phyloP scores from a whole-genome alignment of 2,888 invertebrate genomes.

The Drosophila leonis region DNA sequence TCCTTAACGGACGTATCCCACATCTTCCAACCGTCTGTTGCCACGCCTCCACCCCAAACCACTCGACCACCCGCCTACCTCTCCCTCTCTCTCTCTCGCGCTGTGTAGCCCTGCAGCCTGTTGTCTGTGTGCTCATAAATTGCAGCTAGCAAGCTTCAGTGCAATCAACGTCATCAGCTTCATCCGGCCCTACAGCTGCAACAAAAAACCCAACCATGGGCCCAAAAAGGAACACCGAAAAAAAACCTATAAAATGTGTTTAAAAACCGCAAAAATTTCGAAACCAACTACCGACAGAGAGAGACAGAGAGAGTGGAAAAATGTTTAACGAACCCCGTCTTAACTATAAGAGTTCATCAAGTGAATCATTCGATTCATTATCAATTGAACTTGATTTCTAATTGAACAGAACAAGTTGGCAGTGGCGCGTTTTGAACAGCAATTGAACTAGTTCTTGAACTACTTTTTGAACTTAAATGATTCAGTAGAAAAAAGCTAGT shows the following conservation, averaged over 20 bases:
- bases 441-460: not conserved
- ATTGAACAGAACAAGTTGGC: not conserved
- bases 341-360: conserved; percentile 2
- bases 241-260: conserved; percentile 27
- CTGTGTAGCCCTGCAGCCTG: conserved; percentile 6
- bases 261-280: conserved; percentile 26
- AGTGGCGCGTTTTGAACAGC: not conserved
- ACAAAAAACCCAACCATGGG: conserved; percentile 42
- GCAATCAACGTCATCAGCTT: conserved; percentile 80
- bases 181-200: conserved; percentile 68
- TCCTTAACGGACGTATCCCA: conserved; percentile 80
- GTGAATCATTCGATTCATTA: conserved; percentile 13
- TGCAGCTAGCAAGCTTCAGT: conserved; percentile 79
- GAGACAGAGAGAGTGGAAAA: not conserved
- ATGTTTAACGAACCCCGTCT: conserved; percentile 31
- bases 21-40: conserved; percentile 53
- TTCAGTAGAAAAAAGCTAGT: not conserved
- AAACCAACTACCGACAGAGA: not conserved
- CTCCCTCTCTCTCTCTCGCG: not conserved
- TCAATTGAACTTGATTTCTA: conserved; percentile 8
- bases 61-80: not conserved
- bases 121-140: conserved; percentile 75
- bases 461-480: not conserved
- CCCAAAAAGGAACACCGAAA: conserved; percentile 9
- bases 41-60: conserved; percentile 3